A percentile compares a stretch with the other conserved stretches of the same genome.
These are phyloP conservation scores for Simalia tracyae DNA, from an alignment of 2,797 vertebrate species.

Conservation along the genomic window DNA sequence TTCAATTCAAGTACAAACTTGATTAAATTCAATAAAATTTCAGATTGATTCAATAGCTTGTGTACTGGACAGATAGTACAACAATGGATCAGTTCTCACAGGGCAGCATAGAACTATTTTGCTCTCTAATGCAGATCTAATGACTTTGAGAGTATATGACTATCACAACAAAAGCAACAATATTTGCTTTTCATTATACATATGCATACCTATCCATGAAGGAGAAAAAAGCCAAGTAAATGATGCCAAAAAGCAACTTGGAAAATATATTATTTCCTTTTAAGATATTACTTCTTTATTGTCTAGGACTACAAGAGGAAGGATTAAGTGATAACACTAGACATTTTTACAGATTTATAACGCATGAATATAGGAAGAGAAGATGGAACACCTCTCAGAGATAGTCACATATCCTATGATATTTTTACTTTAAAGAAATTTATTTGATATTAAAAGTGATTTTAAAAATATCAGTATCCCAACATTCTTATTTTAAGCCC, in stretches of 20 bases:
- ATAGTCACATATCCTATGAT: not conserved
- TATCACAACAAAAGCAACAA: not conserved
- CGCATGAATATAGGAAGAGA: not conserved
- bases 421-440: not conserved
- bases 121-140: not conserved
- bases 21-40: not conserved
- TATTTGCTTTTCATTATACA: not conserved
- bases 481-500: not conserved
- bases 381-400: not conserved
- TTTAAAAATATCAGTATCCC: not conserved
- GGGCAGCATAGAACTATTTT: not conserved
- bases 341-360: not conserved
- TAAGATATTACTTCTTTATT: not conserved
- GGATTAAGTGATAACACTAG: not conserved
- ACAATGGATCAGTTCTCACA: not conserved
- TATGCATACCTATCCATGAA: not conserved
- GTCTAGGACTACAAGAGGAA: not conserved
- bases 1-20: not conserved
- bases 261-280: not conserved
- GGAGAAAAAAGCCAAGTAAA: not conserved
- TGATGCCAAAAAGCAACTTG: not conserved
- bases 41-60: not conserved
- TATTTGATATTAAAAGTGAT: not conserved
- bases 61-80: not conserved
- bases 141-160: not conserved